Base-by-base conservation (phyloP, 2,888 invertebrate species). In the Diaprepes abbreviatus region DNA sequence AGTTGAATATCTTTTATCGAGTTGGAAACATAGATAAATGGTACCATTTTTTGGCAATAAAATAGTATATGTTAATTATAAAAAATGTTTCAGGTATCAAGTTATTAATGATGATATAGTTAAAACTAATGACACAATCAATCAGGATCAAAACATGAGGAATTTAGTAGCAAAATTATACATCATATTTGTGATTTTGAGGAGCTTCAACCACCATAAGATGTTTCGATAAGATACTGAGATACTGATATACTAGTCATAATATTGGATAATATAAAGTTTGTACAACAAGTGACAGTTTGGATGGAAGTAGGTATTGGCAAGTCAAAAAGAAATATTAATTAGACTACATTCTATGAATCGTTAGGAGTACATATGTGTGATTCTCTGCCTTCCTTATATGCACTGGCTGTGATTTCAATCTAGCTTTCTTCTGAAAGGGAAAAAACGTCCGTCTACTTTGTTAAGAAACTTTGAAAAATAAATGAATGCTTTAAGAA, bases 61-160 rank as follows among this genome's bases (percentile, higher is more conserved):
- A 66, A 52, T 28, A 14, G 72, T 76, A 65, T 33, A 70, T 73
- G 70, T 67, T n/a, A n/a, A n/a, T n/a, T n/a, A n/a, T n/a, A n/a
- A n/a, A n/a, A n/a, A n/a, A n/a, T n/a, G n/a, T n/a, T 62, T 66
- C 75, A 55, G 81, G 74, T 71, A 80, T 78, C 36, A 78, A 77
- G 73, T 19, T 74, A 65, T 70, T 65, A 62, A 71, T 65, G 57
- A 70, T 31, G 65, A 60, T 50, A 16, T 72, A 33, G 21, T 60
- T 24, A 58, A 58, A 45, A 60, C 10, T 35, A 31, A 55, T 3
- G 52, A 62, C 43, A 70, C n/a, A 50, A 19, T 57, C 68, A 70
- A 66, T 70, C 70, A 33, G 66, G 70, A 63, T 52, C 62, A 55
- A 48, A 57, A 14, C 71, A 73, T 62, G 71, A 71, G 66, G 73